A percentile compares a stretch with the other conserved stretches of the same genome.
These are phyloP conservation scores for Diphyllodes magnificus DNA, from an alignment of 2,113 vertebrate genomes.

Conservation along the genomic window DNA sequence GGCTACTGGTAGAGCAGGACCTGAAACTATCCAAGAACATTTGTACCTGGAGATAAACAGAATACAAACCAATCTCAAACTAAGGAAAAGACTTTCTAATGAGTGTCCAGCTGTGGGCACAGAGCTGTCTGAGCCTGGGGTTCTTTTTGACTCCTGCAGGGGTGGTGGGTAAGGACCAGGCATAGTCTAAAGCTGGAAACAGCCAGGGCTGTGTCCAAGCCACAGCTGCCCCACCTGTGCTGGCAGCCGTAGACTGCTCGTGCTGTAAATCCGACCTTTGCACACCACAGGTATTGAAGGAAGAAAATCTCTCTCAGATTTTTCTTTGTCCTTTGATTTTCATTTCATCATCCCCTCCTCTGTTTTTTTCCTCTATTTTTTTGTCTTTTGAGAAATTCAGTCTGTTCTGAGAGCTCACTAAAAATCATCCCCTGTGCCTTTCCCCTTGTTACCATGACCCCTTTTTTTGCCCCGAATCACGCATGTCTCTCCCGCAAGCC, in stretches of 20 bases:
- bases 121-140: not conserved
- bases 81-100: not conserved
- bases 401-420: not conserved
- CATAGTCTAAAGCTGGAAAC: not conserved
- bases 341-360: not conserved
- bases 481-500: rapidly evolving
- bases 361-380: not conserved
- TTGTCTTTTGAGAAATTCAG: not conserved
- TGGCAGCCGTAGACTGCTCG: rapidly evolving
- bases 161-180: rapidly evolving
- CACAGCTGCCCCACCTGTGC: not conserved
- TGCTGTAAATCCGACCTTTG: not conserved
- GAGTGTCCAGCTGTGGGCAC: not conserved
- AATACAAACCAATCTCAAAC: not conserved
- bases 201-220: not conserved
- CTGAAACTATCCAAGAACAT: not conserved
- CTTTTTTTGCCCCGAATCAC: not conserved
- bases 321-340: not conserved
- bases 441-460: not conserved
- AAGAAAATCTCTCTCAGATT: not conserved
- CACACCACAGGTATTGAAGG: not conserved
- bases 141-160: not conserved
- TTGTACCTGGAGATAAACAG: not conserved
- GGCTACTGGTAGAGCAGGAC: not conserved
- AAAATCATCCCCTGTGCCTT: not conserved